These are phyloP conservation scores for Lepidocyrtinus sp. DNA, from an alignment of 2,888 invertebrate species.

Conservation along the genomic window DNA sequence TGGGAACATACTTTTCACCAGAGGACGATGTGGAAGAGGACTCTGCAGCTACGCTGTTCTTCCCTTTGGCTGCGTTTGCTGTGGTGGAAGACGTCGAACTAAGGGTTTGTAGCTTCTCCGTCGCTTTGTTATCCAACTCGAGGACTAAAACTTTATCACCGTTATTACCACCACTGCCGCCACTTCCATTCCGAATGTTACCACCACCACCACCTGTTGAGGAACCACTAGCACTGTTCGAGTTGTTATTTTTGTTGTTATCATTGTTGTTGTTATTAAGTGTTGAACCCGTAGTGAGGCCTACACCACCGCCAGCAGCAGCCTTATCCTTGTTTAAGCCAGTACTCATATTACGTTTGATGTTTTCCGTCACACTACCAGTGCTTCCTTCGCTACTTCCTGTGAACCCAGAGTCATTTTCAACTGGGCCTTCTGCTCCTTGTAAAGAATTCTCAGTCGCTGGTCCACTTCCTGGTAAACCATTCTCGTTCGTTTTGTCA, in stretches of 20 bases:
- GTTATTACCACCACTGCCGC: slow-evolving; percentile 25
- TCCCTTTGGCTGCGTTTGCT: slow-evolving; percentile 6
- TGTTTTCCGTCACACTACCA: slow-evolving; percentile 41
- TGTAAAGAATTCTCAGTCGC: slow-evolving; percentile 27
- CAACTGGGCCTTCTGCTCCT: slow-evolving; percentile 36
- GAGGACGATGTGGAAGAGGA: background rate
- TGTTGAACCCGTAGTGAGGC: too few relatives aligned
- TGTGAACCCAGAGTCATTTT: slow-evolving; percentile 69
- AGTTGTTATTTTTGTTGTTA: slow-evolving; percentile 31
- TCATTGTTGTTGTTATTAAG: slow-evolving; percentile 34
- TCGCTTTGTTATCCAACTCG: slow-evolving; percentile 12
- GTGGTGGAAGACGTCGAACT: background rate
- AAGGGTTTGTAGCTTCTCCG: background rate
- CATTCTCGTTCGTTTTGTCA: slow-evolving; percentile 27
- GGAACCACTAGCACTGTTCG: background rate
- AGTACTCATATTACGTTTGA: background rate
- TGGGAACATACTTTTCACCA: slow-evolving; percentile 76
- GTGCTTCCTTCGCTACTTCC: slow-evolving; percentile 68
- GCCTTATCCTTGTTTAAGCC: background rate
- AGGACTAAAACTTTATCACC: slow-evolving; percentile 38
- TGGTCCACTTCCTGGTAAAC: slow-evolving; percentile 19
- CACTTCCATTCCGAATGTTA: slow-evolving; percentile 23
- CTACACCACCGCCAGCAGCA: too few relatives aligned
- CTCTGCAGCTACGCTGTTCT: background rate
- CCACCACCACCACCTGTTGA: background rate